Conservation (phyloP, 2,797 vertebrate genomes). For the Ibycter americanus region DNA sequence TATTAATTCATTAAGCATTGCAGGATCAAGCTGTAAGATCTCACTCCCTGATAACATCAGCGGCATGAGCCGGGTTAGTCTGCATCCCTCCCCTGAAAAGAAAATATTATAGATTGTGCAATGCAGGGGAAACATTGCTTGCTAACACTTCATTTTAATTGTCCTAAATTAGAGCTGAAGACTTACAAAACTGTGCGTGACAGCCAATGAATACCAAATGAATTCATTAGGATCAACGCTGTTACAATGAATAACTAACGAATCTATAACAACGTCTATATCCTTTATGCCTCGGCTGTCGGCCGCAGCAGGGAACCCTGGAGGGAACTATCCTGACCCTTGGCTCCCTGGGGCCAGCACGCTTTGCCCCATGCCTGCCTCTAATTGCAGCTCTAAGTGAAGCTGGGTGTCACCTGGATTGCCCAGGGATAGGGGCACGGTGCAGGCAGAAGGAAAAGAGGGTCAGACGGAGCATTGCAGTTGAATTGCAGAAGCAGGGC, state of each 20-base stretch:
- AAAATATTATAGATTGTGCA: slow-evolving; percentile 67
- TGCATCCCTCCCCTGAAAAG: slow-evolving; percentile 69
- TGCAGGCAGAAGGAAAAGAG: background rate
- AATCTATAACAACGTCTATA: slow-evolving; percentile 9
- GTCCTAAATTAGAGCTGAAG: slow-evolving; percentile 76
- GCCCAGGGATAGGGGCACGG: background rate
- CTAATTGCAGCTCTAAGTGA: background rate
- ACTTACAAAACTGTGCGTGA: slow-evolving; percentile 67
- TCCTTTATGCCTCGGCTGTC: background rate
- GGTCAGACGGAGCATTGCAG: background rate
- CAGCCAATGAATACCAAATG: slow-evolving; percentile 67
- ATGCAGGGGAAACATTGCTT: slow-evolving; percentile 64
- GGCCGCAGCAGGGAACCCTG: slow-evolving; percentile 17
- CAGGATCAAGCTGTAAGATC: slow-evolving; percentile 67
- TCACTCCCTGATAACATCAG: slow-evolving; percentile 54
- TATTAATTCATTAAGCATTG: slow-evolving; percentile 75
- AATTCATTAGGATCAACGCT: slow-evolving; percentile 66
- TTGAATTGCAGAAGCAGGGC: background rate
- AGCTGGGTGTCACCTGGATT: background rate
- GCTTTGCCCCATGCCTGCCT: background rate
- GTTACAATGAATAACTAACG: slow-evolving; percentile 60
- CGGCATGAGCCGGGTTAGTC: slow-evolving; percentile 54
- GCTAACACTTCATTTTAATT: slow-evolving; percentile 77
- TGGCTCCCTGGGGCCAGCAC: background rate
- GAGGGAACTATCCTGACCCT: background rate